Conservation (phyloP, 1,140 invertebrate species). For the Drosophila sproati region DNA sequence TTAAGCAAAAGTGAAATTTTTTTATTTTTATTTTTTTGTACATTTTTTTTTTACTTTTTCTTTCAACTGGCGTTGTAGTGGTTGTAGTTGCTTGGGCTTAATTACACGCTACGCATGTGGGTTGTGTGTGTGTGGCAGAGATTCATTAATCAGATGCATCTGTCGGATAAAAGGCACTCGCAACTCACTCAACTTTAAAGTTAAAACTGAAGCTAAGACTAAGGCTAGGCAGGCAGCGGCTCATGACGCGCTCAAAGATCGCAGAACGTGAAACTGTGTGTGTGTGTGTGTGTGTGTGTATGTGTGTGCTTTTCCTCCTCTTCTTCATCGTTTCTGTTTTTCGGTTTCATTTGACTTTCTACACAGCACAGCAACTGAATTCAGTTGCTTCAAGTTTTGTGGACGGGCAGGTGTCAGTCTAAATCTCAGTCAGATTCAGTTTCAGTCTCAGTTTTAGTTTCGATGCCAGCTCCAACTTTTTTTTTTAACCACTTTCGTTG, state of each 20-base stretch:
- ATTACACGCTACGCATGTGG: slow-evolving; percentile 73
- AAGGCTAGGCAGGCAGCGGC: slow-evolving; percentile 36
- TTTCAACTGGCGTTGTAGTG: slow-evolving; percentile 22
- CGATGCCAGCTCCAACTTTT: background rate
- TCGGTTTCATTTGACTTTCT: slow-evolving; percentile 27
- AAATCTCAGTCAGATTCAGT: background rate
- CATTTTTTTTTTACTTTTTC: slow-evolving; percentile 35
- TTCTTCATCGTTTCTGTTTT: background rate
- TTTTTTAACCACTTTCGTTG: too few species aligned
- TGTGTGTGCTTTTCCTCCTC: background rate
- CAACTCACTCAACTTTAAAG: slow-evolving; percentile 13
- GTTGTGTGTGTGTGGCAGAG: slow-evolving; percentile 31
- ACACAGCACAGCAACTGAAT: slow-evolving; percentile 10
- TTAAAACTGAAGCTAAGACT: background rate
- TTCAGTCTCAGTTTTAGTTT: background rate
- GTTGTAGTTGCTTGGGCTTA: slow-evolving; percentile 62
- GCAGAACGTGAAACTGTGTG: slow-evolving; percentile 32
- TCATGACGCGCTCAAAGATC: slow-evolving; percentile 51
- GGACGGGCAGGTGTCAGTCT: slow-evolving; percentile 15
- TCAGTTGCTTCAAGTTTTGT: slow-evolving; percentile 3
- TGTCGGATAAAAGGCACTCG: slow-evolving; percentile 66
- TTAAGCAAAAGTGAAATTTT: slow-evolving; percentile 74
- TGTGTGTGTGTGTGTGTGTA: background rate
- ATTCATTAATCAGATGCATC: slow-evolving; percentile 83
- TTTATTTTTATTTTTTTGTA: slow-evolving; percentile 16